Base-by-base conservation (phyloP, 2,888 invertebrate genomes). In the Drosophila nr. medialis region DNA sequence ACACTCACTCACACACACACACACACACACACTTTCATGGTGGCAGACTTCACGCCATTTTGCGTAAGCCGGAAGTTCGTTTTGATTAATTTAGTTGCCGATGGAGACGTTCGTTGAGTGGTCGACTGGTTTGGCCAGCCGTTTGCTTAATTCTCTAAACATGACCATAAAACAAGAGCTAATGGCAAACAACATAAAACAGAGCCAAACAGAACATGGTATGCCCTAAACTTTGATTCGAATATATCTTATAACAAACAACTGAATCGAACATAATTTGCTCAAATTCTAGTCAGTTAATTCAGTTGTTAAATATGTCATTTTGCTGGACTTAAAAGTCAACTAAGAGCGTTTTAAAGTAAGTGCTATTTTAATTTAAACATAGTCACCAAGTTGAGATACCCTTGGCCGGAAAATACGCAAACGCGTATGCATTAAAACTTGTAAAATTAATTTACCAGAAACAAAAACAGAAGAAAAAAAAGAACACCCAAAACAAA, bases 31-130 rank as follows among this genome's bases (percentile, higher is more conserved):
- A 59, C 34, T 45, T 48, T 53, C 60, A 58, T 75, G 77, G 80
- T 80, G 85, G 76, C 83, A 75, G 81, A 81, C 83, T 89, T 86
- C 86, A 87, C 86, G 84, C 81, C 83, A 83, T 83, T 85, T 89
- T 88, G 88, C 89, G 90, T 85, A 91, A 86, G 83, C 86, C 90
- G 90, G 90, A 90, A 90, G 91, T 88, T 80, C 68, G 76, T 89
- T 91, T 90, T 91, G 91, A 90, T 90, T 90, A 91, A 91, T 90
- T 87, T 87, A 80, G 81, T 83, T 78, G 86, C 86, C 86, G 86
- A 86, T 85, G 86, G 88, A 86, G 79, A 84, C 80, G 87, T 72
- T 72, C 56, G 75, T 53, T 74, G 79, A 76, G 66, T 72, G 75
- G 66, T 73, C 65, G 62, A 65, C 55, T 50, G 38, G 30, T 30